A percentile compares a stretch with the other conserved stretches of the same genome.
phyloP scores from a whole-genome alignment of 2,888 invertebrate species.

The Brenthis hecate region DNA sequence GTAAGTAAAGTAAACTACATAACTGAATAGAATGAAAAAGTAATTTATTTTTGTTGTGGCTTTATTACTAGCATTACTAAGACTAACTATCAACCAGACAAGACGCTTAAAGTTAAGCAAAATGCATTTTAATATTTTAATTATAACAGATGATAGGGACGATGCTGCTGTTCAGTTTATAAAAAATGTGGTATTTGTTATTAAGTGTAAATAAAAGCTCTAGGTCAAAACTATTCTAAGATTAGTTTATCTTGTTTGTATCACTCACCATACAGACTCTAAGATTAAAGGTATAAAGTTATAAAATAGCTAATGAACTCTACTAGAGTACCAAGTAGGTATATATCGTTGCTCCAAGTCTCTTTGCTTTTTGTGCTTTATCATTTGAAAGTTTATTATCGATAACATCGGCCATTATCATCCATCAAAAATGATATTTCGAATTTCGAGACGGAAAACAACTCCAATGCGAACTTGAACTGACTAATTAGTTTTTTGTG shows the following conservation, averaged over 20 bases:
- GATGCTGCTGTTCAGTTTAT: too few relatives aligned
- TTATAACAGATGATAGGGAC: too few relatives aligned
- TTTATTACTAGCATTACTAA: too few relatives aligned
- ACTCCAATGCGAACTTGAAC: slow-evolving; percentile 26
- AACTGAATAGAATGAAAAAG: too few relatives aligned
- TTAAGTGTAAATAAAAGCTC: too few relatives aligned
- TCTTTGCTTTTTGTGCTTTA: slow-evolving; percentile 34
- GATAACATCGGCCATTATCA: slow-evolving; percentile 36
- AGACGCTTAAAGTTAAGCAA: too few relatives aligned
- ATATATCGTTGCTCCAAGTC: slow-evolving; percentile 9
- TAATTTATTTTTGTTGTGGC: too few relatives aligned
- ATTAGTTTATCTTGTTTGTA: too few relatives aligned
- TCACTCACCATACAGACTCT: background rate
- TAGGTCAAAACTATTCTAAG: background rate
- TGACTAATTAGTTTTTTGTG: slow-evolving; percentile 34
- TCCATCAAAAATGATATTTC: slow-evolving; percentile 35
- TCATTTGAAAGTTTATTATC: slow-evolving; percentile 35
- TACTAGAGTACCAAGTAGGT: background rate
- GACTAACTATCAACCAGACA: too few relatives aligned
- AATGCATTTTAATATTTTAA: too few relatives aligned
- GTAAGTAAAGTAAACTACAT: too few relatives aligned
- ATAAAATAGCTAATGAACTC: slow-evolving; percentile 2
- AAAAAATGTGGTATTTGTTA: too few relatives aligned
- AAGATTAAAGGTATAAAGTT: background rate
- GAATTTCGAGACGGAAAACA: slow-evolving; percentile 35